A percentile compares a stretch with the other conserved stretches of the same genome.
Conservation (phyloP, 2,113 vertebrate genomes). For the Todiramphus saurophagus region DNA sequence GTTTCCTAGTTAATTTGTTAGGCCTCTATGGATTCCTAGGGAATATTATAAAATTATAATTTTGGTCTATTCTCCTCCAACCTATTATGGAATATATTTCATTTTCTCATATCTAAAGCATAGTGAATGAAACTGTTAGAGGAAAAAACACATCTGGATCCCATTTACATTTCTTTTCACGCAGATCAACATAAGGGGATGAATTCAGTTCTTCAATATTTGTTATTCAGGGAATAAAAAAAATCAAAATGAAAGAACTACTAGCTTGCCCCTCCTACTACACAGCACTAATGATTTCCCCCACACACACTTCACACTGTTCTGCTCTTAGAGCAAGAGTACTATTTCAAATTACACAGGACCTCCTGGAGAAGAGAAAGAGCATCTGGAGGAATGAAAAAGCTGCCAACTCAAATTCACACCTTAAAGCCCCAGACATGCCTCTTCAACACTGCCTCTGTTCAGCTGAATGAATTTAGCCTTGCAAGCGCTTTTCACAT, state of each 20-base stretch:
- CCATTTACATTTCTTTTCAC: slow-evolving; percentile 52
- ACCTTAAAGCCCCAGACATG: background rate
- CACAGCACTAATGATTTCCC: background rate
- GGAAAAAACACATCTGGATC: slow-evolving; percentile 61
- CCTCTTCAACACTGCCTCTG: background rate
- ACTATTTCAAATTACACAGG: slow-evolving; percentile 13
- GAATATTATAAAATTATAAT: slow-evolving; percentile 69
- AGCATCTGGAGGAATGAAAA: slow-evolving; percentile 2
- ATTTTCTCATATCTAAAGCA: slow-evolving; percentile 47
- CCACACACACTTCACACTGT: background rate
- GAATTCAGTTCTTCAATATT: slow-evolving; percentile 39
- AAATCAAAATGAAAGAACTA: background rate
- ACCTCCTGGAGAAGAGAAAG: slow-evolving; percentile 6
- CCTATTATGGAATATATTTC: slow-evolving; percentile 40
- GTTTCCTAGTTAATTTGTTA: slow-evolving; percentile 69
- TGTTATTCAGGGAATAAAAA: background rate
- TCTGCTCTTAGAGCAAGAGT: background rate
- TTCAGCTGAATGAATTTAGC: background rate
- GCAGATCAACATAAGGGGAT: slow-evolving; percentile 34
- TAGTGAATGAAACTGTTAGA: slow-evolving; percentile 53
- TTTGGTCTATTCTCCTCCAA: slow-evolving; percentile 61
- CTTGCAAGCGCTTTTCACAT: background rate
- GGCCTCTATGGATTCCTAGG: slow-evolving; percentile 59
- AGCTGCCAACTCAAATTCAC: background rate
- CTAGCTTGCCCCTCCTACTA: slow-evolving; percentile 5